Conservation (phyloP, 2,797 vertebrate species). For the Megaceryle alcyon region DNA sequence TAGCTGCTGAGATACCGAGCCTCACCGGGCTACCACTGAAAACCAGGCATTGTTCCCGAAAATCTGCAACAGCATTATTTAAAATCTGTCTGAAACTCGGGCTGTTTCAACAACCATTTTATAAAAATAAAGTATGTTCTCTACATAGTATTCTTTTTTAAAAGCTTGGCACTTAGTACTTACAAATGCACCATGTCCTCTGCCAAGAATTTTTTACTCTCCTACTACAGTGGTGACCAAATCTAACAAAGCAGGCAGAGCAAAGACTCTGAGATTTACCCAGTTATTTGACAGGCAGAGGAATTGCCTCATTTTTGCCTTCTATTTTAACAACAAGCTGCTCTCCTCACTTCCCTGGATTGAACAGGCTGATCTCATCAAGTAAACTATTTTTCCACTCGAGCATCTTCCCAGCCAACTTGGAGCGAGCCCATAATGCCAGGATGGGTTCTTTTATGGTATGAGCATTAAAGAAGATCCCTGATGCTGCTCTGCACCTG, state of each 20-base stretch:
- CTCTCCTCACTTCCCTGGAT: not conserved
- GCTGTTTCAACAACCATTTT: not conserved
- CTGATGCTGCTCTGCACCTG: not conserved
- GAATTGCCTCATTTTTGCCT: not conserved
- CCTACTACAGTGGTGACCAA: not conserved
- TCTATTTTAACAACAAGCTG: not conserved
- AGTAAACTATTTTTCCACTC: conserved; percentile 35
- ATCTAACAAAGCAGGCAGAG: not conserved
- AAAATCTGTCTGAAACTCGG: not conserved
- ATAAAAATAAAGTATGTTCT: not conserved
- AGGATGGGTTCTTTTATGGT: not conserved
- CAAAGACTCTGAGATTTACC: not conserved
- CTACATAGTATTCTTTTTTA: not conserved
- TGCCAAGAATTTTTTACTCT: not conserved
- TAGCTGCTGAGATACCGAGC: not conserved
- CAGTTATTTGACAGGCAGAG: conserved; percentile 14
- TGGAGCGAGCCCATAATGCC: accelerated
- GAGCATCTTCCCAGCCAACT: not conserved
- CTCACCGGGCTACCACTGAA: not conserved
- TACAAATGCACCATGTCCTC: not conserved
- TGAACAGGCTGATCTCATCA: conserved; percentile 31
- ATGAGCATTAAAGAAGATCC: not conserved
- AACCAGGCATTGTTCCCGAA: not conserved
- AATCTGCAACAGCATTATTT: not conserved
- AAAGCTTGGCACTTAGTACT: not conserved